Evolutionary conservation across 2,797 vertebrate species (phyloP), one percentile per base, ranked within the genome.

Genomic region (Mormyrus hasselquistii): DNA sequence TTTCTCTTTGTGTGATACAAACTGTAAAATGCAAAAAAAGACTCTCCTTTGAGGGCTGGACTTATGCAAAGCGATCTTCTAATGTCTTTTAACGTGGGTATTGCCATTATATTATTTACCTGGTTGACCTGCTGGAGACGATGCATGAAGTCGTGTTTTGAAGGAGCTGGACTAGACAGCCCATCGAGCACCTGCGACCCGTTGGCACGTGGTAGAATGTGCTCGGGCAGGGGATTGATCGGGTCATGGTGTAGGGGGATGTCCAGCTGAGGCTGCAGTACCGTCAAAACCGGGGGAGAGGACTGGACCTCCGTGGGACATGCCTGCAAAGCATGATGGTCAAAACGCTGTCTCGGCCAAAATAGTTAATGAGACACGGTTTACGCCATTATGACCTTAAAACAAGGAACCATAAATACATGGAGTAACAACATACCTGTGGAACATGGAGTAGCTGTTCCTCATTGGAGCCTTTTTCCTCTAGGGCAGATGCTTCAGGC

Each of bases 141-240:
- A 90, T 95, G 95, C 90, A 95, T 93, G 88, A 95, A 95, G 92
- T 91, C 93, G 91, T 95, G 94, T 91, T 94, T 95, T 84, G 92
- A 93, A 89, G 91, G 91, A 86, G 93, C 73, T 0, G 92, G 91
- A 52, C 87, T 92, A 89, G 92, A 88, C 90, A 90, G 93, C 91
- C 94, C 94, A 52, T 95, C 94, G 91, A 91, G 92, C 10, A 82
- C 92, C 38, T 92, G 94, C 87, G 88, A 93, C 89, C 93, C 87
- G 38, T 94, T 93, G 55, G 92, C 89, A 16, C 94, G 93, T 47
- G 94, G 92, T 65, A 95, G 89, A 91, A 94, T 12, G 22, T 93
- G 93, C 92, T 95, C 93, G 1, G 94, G 92, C 73, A 94, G 91
- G 87, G 93, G 93, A 25, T 89, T 62, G 29, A 92, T 89, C 9